Evolutionary conservation across 2,797 vertebrate species (phyloP).

Genomic region (Xiphophorus birchmanni): DNA sequence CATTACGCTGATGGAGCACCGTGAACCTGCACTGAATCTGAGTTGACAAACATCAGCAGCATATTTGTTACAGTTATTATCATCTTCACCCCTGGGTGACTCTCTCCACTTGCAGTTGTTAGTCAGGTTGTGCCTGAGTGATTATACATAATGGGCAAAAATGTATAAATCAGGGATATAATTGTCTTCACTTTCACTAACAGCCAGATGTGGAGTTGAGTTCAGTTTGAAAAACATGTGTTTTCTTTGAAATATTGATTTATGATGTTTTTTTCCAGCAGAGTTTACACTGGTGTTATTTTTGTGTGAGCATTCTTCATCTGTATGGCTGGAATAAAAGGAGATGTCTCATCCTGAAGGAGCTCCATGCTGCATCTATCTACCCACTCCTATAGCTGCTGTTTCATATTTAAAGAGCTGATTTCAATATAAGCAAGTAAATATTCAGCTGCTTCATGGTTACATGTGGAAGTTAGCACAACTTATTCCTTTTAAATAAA

Average conservation of each 20-base stretch:
- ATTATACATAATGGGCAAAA: constrained; percentile 36
- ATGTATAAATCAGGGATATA: constrained; percentile 10
- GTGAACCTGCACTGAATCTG: constrained; percentile 47
- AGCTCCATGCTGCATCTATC: constrained; percentile 12
- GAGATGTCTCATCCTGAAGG: constrained; percentile 11
- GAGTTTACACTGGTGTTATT: constrained; percentile 17
- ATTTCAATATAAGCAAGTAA: neutral
- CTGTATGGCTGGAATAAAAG: constrained; percentile 9
- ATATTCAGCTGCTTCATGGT: constrained; percentile 7
- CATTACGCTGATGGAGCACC: constrained; percentile 43
- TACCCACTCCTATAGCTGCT: neutral
- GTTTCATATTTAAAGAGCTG: constrained; percentile 10
- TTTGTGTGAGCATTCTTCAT: constrained; percentile 10
- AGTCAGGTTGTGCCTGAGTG: constrained; percentile 44
- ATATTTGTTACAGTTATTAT: constrained; percentile 58
- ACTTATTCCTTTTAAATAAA: neutral
- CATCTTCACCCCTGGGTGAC: constrained; percentile 52
- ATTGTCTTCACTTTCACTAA: constrained; percentile 16
- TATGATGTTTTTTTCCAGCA: constrained; percentile 1
- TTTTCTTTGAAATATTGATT: constrained; percentile 37
- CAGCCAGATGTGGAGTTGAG: constrained; percentile 36
- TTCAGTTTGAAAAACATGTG: constrained; percentile 30
- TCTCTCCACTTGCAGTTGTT: constrained; percentile 39
- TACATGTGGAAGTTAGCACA: neutral
- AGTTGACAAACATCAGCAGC: constrained; percentile 48